Evolutionary conservation across 2,797 vertebrate genomes (phyloP).

Genomic region (Tamandua tetradactyla): DNA sequence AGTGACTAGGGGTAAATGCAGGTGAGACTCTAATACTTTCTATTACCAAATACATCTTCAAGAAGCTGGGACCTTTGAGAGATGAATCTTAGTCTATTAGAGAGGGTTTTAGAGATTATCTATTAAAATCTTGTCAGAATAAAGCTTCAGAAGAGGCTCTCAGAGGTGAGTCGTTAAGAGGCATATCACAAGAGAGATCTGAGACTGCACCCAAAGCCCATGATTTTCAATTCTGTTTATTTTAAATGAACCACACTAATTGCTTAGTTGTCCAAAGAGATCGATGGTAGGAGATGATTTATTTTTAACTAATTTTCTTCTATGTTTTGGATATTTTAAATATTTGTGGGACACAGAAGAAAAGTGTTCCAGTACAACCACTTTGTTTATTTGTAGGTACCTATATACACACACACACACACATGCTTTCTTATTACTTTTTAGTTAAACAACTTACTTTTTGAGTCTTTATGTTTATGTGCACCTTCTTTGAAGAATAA

Average conservation of each 20-base stretch:
- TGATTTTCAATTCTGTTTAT: neutral
- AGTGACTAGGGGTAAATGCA: neutral
- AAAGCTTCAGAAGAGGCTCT: neutral
- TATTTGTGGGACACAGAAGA: neutral
- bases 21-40: neutral
- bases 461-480: neutral
- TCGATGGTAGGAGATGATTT: neutral
- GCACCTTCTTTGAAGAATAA: neutral
- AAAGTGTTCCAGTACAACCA: neutral
- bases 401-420: neutral
- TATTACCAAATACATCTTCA: neutral
- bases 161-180: neutral
- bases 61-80: neutral
- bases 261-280: conserved; percentile 34
- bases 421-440: neutral
- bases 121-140: neutral
- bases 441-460: conserved; percentile 20
- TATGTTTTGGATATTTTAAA: conserved; percentile 20
- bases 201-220: neutral
- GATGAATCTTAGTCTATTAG: neutral
- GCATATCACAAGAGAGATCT: neutral
- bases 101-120: neutral
- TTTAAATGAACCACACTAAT: neutral
- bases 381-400: neutral
- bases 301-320: conserved; percentile 34